A percentile compares a stretch with the other conserved stretches of the same genome.
Evolutionary conservation across 64 coral and sea anemone genomes (phyloP).

Genomic region (Stichodactyla mertensii): DNA sequence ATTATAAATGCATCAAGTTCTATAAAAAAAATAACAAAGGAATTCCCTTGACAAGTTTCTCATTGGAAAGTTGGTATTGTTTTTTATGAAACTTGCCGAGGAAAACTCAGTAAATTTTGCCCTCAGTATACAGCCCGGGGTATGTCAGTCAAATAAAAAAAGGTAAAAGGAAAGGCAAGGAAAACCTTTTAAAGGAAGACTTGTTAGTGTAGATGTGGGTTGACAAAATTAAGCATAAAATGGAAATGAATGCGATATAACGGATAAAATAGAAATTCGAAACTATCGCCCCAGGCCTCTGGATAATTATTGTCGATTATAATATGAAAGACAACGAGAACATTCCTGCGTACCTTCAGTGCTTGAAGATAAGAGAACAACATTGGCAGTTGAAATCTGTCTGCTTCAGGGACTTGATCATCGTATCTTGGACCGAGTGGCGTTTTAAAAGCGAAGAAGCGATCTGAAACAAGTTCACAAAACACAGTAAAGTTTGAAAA

Average conservation of each 20-base stretch:
- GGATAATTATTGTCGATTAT: background rate
- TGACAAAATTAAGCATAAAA: background rate
- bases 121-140: no score
- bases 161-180: no score
- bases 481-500: background rate
- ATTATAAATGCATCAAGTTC: background rate
- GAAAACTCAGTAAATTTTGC: no score
- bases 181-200: no score
- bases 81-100: no score
- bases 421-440: conserved; percentile 82
- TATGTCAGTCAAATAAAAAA: no score
- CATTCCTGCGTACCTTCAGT: conserved; percentile 42
- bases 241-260: background rate
- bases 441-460: conserved; percentile 96
- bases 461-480: conserved; percentile 46
- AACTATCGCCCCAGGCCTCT: background rate
- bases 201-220: no score
- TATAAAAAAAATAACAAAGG: no score
- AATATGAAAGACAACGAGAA: background rate
- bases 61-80: no score
- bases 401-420: conserved; percentile 82
- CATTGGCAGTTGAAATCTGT: conserved; percentile 93
- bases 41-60: no score
- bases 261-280: background rate
- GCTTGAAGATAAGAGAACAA: conserved; percentile 68